These are phyloP conservation scores for Alces alces DNA, from an alignment of 2,113 vertebrate species.

Conservation along the genomic window DNA sequence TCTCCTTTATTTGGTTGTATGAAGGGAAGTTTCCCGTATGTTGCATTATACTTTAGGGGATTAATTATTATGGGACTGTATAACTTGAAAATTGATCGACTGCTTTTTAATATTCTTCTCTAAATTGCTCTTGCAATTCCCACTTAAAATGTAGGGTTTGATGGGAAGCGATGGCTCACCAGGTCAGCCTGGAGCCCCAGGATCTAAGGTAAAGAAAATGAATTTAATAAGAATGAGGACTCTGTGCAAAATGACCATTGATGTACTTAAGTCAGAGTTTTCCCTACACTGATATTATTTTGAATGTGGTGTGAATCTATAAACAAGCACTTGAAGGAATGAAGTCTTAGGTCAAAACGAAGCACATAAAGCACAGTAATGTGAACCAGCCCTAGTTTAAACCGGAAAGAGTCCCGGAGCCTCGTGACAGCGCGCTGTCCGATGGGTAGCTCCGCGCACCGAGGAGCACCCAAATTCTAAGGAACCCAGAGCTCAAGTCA, in stretches of 20 bases:
- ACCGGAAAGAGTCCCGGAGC: not conserved
- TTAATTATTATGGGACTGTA: not conserved
- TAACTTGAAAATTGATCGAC: not conserved
- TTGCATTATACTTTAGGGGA: not conserved
- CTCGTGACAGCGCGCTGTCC: not conserved
- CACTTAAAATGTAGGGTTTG: slow-evolving; percentile 83
- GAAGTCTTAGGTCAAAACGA: not conserved
- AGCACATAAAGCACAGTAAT: not conserved
- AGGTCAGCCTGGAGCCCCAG: slow-evolving; percentile 86
- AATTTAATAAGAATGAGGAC: not conserved
- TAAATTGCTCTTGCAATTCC: slow-evolving; percentile 26
- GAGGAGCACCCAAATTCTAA: not conserved
- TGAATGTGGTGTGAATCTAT: not conserved
- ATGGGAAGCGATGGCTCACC: slow-evolving; percentile 85
- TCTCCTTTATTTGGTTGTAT: not conserved
- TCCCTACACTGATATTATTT: not conserved
- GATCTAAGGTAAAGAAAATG: slow-evolving; percentile 85
- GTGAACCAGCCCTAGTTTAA: not conserved
- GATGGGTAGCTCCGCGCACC: fast-evolving
- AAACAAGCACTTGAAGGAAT: not conserved
- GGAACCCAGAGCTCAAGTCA: too few relatives aligned
- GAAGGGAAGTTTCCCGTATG: not conserved
- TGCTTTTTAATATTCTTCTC: not conserved
- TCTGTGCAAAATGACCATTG: not conserved
- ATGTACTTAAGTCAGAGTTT: not conserved